Conservation (phyloP, 1,140 invertebrate species). For the Phthorimaea operculella region DNA sequence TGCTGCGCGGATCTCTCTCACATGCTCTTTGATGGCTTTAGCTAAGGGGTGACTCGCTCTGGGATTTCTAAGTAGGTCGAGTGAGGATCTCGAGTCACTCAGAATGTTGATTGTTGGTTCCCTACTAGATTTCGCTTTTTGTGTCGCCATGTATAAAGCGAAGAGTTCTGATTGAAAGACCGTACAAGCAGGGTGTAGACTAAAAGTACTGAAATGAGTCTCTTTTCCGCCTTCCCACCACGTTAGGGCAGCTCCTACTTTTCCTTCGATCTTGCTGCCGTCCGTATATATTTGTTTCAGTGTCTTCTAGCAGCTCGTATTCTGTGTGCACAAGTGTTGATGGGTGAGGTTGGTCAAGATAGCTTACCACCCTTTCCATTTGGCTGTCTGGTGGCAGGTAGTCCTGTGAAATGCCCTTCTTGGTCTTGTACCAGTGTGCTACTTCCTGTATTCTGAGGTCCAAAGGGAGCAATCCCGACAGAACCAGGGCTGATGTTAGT, state of each 20-base stretch:
- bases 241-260: conserved; percentile 3
- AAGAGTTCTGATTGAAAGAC: conserved; percentile 4
- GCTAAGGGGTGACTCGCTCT: not conserved
- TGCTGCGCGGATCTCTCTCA: no score
- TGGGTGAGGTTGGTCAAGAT: no score
- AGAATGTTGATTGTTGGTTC: not conserved
- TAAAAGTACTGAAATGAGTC: not conserved
- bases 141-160: not conserved
- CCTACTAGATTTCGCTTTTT: not conserved
- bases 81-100: conserved; percentile 6
- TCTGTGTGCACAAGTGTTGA: no score
- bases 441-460: no score
- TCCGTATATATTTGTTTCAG: conserved; percentile 10
- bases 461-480: no score
- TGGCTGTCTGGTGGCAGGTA: no score
- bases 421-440: no score
- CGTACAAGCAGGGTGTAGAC: not conserved
- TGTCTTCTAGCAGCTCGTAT: no score
- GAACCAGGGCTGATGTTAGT: no score
- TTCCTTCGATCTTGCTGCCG: not conserved
- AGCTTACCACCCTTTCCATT: no score
- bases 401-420: no score
- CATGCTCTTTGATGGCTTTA: no score
- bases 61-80: conserved; percentile 5
- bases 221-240: not conserved